Evolutionary conservation across 37 sponge, comb jelly and placozoan species (phyloP).

Genomic region (Eunapius fragilis): DNA sequence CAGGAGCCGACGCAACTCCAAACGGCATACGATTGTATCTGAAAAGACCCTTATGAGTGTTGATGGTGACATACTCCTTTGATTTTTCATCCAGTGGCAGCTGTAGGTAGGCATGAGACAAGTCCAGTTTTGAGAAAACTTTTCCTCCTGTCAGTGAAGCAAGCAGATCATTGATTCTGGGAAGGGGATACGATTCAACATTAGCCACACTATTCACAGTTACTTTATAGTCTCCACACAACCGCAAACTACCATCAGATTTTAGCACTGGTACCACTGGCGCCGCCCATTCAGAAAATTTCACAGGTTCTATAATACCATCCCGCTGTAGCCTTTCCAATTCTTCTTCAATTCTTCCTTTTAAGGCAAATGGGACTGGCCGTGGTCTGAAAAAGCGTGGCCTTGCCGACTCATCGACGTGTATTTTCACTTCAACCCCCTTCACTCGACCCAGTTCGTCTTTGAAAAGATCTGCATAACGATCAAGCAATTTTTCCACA

Average conservation of each 20-base stretch:
- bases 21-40: slow-evolving; percentile 17
- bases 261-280: slow-evolving; percentile 43
- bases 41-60: slow-evolving; percentile 26
- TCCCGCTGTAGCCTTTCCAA: slow-evolving; percentile 15
- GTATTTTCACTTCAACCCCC: too few relatives aligned
- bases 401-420: too few relatives aligned
- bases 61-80: slow-evolving; percentile 1
- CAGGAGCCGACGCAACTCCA: slow-evolving; percentile 27
- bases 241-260: slow-evolving; percentile 6
- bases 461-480: too few relatives aligned
- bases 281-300: slow-evolving; percentile 34
- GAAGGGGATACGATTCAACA: slow-evolving; percentile 38
- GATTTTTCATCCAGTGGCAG: not conserved
- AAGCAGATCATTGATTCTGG: slow-evolving; percentile 31
- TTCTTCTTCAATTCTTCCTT: slow-evolving; percentile 6
- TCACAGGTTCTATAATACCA: slow-evolving; percentile 7
- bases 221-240: slow-evolving; percentile 57
- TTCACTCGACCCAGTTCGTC: too few relatives aligned
- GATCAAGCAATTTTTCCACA: too few relatives aligned
- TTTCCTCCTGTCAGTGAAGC: slow-evolving; percentile 26
- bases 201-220: slow-evolving; percentile 33
- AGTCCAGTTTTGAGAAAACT: slow-evolving; percentile 37
- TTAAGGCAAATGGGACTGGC: slow-evolving; percentile 28
- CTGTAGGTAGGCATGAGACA: slow-evolving; percentile 22
- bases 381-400: slow-evolving; percentile 16